Evolutionary conservation across 23 tunicate genomes (phyloP), one percentile per base, ranked within the genome.

Genomic region (Ciona savignyi): DNA sequence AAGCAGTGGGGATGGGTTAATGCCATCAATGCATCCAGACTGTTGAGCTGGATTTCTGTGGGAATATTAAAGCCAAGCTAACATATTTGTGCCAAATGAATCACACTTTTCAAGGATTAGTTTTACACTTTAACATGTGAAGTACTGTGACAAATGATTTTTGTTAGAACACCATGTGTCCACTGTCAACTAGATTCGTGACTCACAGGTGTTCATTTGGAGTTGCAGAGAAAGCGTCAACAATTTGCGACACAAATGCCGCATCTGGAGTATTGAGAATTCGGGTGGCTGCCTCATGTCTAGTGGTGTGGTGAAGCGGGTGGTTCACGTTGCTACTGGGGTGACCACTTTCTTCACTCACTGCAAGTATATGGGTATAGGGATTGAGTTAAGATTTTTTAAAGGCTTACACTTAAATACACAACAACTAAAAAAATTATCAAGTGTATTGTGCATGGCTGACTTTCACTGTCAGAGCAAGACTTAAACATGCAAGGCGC

Each of bases 221-320:
- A 60, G 34, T 68, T 1, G 62, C 42, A 21, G 77, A n/a, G 32
- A 82, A 51, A 22, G 87, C 80, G 74, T 82, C 80, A 25, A 83
- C 81, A 70, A 76, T 76, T 6, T 83, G 89, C 3, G 77, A 69
- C 33, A 83, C 76, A 25, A 83, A 71, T 33, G 74, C 61, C 24
- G 81, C 35, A 34, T 77, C 89, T 29, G 89, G 78, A 27, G 82
- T 63, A 2, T 72, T 70, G 42, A 83, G 73, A 21, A 83, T 61
- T 61, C 65, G 67, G 26, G 74, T 75, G 20, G 61, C 81, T 23
- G 79, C 73, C 30, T 82, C 87, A 73, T 81, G 85, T 33, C 85
- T 32, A 34, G 29, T 35, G 25, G 60, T 75, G 60, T 75, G 70
- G 49, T 74, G 87, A 22, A 71, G 63, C 29, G 71, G 31, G 22